Percentiles rank a stretch among this genome's conserved stretches.
Conservation (phyloP, 2,888 invertebrate genomes). For the Drosophila heteroneura region DNA sequence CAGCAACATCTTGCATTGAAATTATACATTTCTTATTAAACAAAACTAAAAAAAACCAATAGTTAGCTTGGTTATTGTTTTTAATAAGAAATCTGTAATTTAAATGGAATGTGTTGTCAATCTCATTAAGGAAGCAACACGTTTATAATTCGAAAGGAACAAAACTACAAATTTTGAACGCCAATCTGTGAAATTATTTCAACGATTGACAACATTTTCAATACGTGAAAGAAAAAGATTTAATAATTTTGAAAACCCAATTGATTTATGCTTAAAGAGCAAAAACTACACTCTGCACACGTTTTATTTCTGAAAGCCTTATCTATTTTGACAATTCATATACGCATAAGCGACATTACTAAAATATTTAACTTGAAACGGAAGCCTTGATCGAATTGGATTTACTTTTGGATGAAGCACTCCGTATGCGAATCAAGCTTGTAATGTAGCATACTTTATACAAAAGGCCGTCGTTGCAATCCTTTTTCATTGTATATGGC, state of each 20-base stretch:
- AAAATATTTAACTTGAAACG: slow-evolving; percentile 38
- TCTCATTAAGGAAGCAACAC: background rate
- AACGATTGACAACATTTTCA: slow-evolving; percentile 39
- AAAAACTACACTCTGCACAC: background rate
- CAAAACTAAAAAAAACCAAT: background rate
- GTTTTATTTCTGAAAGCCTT: background rate
- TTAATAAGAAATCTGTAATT: slow-evolving; percentile 69
- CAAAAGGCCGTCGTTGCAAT: slow-evolving; percentile 1
- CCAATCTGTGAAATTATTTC: slow-evolving; percentile 14
- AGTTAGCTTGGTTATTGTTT: slow-evolving; percentile 15
- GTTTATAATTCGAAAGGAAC: slow-evolving; percentile 13
- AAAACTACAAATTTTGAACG: slow-evolving; percentile 25
- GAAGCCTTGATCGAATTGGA: slow-evolving; percentile 51
- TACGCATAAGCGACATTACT: slow-evolving; percentile 1
- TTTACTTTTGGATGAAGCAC: background rate
- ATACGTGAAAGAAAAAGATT: background rate
- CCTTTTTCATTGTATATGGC: slow-evolving; percentile 24
- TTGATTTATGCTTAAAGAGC: background rate
- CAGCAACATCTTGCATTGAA: slow-evolving; percentile 47
- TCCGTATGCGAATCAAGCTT: slow-evolving; percentile 18
- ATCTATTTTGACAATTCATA: background rate
- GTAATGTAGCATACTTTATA: slow-evolving; percentile 52
- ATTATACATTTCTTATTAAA: slow-evolving; percentile 71
- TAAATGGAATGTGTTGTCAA: slow-evolving; percentile 48
- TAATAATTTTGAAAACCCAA: background rate